Conservation (phyloP, 2,888 invertebrate genomes). For the Ellobium chinense region DNA sequence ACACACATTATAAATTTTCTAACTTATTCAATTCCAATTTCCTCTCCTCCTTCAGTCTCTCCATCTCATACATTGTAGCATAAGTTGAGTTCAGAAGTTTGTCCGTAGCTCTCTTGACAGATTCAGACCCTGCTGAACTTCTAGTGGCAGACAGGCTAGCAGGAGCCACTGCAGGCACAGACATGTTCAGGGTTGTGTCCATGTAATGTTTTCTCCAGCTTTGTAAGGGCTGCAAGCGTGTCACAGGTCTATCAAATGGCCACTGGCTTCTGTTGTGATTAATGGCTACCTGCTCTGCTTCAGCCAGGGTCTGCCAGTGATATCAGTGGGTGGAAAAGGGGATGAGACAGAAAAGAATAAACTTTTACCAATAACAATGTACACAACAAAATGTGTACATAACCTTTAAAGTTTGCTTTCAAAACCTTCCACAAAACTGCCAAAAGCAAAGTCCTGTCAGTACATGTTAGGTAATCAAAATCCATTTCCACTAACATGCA, state of each 20-base stretch:
- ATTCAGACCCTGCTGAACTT: not conserved
- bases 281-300: conserved; percentile 68
- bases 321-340: no score
- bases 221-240: conserved; percentile 39
- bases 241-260: conserved; percentile 36
- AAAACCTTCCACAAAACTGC: no score
- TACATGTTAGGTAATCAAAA: no score
- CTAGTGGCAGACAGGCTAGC: conserved; percentile 8
- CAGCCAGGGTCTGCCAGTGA: conserved; percentile 65
- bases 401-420: no score
- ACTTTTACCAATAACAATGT: no score
- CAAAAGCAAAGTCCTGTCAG: no score
- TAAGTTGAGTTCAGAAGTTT: conserved; percentile 67
- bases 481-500: no score
- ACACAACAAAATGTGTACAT: no score
- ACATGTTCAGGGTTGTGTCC: conserved; percentile 50
- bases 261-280: conserved; percentile 31
- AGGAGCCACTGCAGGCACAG: not conserved
- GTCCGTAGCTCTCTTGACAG: conserved; percentile 60
- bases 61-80: conserved; percentile 70
- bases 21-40: conserved; percentile 29
- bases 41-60: conserved; percentile 63
- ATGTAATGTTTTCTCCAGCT: conserved; percentile 58
- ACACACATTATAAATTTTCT: no score
- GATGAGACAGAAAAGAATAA: no score